These are phyloP conservation scores for Halyomorpha halys DNA, from an alignment of 1,140 invertebrate species.

Conservation along the genomic window DNA sequence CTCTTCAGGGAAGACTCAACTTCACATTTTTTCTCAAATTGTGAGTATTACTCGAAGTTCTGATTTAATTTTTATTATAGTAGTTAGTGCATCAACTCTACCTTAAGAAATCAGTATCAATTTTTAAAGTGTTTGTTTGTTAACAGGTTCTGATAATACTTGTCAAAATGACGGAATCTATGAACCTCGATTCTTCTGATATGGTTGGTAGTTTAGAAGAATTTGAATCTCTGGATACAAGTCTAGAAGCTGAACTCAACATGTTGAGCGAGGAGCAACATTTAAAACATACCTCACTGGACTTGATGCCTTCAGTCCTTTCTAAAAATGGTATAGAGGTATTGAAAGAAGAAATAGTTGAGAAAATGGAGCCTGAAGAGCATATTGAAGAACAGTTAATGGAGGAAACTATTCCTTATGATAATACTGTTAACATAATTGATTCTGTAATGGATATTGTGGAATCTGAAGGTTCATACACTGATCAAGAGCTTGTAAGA, in stretches of 20 bases:
- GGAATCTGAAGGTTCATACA: not conserved
- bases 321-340: not conserved
- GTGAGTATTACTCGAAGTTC: too few species aligned
- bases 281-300: not conserved
- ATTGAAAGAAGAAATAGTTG: conserved; percentile 22
- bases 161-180: conserved; percentile 23
- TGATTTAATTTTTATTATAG: too few species aligned
- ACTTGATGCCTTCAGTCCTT: conserved; percentile 14
- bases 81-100: too few species aligned
- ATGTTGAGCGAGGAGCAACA: conserved; percentile 8
- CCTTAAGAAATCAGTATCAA: too few species aligned
- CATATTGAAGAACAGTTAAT: conserved; percentile 3
- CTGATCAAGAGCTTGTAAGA: not conserved
- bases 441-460: conserved; percentile 12
- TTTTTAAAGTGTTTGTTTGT: too few species aligned
- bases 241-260: conserved; percentile 17
- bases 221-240: conserved; percentile 23
- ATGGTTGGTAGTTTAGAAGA: conserved; percentile 22
- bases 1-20: too few species aligned
- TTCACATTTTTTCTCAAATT: too few species aligned
- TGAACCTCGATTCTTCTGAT: conserved; percentile 26
- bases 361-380: conserved; percentile 23
- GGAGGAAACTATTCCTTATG: conserved; percentile 14
- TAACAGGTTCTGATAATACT: not conserved
- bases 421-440: not conserved